Percentiles rank a stretch among this genome's conserved stretches.
These are phyloP conservation scores for Hydrozoanthus tunicans DNA, from an alignment of 64 coral and sea anemone species.

Conservation along the genomic window DNA sequence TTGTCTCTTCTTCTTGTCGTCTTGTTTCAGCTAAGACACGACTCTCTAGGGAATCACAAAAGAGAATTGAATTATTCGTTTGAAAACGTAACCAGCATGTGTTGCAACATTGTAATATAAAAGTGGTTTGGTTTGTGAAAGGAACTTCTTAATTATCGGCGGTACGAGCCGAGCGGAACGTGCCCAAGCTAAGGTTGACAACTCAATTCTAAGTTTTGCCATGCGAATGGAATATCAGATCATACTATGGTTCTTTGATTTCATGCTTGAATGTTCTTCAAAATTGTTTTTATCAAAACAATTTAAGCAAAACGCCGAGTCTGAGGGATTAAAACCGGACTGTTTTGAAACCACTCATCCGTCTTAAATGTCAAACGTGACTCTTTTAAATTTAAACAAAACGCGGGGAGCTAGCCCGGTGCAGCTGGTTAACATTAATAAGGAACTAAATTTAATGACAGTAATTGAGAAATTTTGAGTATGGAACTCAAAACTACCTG, in stretches of 20 bases:
- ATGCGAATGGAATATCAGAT: neutral
- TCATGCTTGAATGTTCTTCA: neutral
- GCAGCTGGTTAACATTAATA: no score
- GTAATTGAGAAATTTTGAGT: no score
- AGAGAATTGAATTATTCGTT: neutral
- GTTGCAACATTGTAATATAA: neutral
- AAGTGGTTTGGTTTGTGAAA: neutral
- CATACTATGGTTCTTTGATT: neutral
- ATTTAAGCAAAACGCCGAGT: neutral
- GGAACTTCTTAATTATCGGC: slow-evolving; percentile 1
- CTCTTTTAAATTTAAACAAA: neutral
- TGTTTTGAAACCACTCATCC: neutral
- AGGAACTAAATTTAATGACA: no score
- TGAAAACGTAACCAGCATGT: neutral
- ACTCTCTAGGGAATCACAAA: slow-evolving; percentile 9
- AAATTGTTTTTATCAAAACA: neutral
- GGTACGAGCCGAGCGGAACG: neutral
- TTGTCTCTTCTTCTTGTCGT: neutral
- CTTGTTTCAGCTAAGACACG: neutral
- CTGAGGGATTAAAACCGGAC: neutral
- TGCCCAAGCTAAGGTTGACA: neutral
- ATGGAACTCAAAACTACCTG: no score
- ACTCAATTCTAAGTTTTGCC: neutral
- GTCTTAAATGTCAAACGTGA: neutral
- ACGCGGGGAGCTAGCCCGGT: no score